Base-by-base conservation (phyloP, 1,140 invertebrate species). In the Periplaneta americana region DNA sequence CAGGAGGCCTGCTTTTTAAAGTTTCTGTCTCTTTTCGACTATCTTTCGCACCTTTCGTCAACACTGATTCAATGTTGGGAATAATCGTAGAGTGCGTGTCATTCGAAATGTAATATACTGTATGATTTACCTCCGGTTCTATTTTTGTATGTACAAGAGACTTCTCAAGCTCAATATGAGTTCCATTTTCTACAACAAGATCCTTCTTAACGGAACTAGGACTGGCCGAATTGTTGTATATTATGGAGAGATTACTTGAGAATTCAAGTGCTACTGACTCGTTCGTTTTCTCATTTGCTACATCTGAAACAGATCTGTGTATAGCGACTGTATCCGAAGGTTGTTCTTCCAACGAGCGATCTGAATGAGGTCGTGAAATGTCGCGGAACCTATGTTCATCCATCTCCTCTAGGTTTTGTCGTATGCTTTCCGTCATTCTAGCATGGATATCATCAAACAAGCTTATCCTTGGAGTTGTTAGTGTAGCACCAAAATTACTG, bases 361-460 rank as follows among this genome's bases (percentile, higher is more conserved):
- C 48, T 1, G 8, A 6, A 66, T 66, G 13, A 1, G 4, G 1
- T 13, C 4, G 48, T n/a, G n/a, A 2, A 4, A 66, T 8, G 6
- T 66, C 48, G 22, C 22, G 48, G n/a, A 66, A 66, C 15, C 22
- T n/a, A 10, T 35, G 22, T 28, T 80, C 39, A n/a, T 80, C 79
- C 39, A 80, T 34, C 6, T 80, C 79, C 22, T 80, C 22, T 31
- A 80, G 79, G 28, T 80, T 80, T 17, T 80, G 79, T 2, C 57
- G 79, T 10, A 80, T 80, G 34, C 79, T 31, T 35, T 80, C 36
- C 28, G 79, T 39, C 28, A 80, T 31, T 33, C 39, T 36, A 31
- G 79, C 79, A 28, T 80, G 34, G 22, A n/a, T 6, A 33, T 37
- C 34, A 32, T 80, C 79, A 39, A 80, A 80, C 34, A 74, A 37